phyloP scores from a whole-genome alignment of 2,888 invertebrate genomes.

The Cephus sareptanus region DNA sequence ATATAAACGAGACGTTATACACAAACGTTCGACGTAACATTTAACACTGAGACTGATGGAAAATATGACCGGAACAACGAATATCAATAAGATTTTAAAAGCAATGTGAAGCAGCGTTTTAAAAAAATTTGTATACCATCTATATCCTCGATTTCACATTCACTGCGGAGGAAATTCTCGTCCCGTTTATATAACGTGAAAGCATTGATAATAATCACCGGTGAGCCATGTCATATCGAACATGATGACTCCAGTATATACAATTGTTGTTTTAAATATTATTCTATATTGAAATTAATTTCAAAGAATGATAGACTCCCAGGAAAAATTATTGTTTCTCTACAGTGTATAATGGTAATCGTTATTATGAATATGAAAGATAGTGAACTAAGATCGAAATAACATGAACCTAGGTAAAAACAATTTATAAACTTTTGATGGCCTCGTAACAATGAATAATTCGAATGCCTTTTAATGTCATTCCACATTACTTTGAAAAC shows the following conservation, averaged over 20 bases:
- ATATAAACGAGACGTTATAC: not conserved
- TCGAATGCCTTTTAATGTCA: not conserved
- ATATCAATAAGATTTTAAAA: not conserved
- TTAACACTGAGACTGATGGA: not conserved
- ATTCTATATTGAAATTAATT: too few relatives aligned
- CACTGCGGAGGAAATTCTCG: not conserved
- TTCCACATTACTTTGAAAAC: not conserved
- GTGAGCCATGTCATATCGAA: not conserved
- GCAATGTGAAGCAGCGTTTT: not conserved
- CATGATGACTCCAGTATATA: too few relatives aligned
- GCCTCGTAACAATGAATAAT: not conserved
- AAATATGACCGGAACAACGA: not conserved
- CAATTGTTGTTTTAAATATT: too few relatives aligned
- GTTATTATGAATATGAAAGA: not conserved
- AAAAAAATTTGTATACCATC: not conserved
- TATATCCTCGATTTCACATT: not conserved
- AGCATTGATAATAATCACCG: not conserved
- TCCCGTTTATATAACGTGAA: not conserved
- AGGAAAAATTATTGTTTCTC: too few relatives aligned
- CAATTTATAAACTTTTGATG: not conserved
- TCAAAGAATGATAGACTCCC: too few relatives aligned
- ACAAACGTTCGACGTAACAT: not conserved
- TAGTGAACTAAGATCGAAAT: not conserved
- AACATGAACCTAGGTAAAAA: not conserved
- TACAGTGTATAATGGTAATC: not conserved